phyloP scores from a whole-genome alignment of 2,888 invertebrate genomes.

The Rotaria sp. region DNA sequence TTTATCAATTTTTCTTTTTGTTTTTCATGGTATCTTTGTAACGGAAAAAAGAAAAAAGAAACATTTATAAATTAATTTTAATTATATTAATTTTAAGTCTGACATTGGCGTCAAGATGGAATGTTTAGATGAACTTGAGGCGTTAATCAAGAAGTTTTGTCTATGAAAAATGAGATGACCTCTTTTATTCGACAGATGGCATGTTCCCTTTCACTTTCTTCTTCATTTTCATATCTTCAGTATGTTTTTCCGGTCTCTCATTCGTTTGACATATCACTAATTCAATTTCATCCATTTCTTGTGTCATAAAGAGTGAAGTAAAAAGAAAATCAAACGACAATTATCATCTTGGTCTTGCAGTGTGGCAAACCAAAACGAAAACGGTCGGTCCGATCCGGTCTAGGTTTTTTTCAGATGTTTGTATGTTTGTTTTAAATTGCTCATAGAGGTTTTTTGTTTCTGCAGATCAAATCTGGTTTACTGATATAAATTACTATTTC shows the following conservation, averaged over 20 bases:
- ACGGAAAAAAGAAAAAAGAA: background rate
- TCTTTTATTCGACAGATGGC: background rate
- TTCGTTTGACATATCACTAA: conserved; percentile 19
- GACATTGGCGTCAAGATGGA: background rate
- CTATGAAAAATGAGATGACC: background rate
- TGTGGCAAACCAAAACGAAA: too few species aligned
- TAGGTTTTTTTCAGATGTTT: too few species aligned
- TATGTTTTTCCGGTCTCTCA: conserved; percentile 19
- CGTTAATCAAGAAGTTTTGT: conserved; percentile 3
- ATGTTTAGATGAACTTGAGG: background rate
- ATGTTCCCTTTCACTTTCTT: background rate
- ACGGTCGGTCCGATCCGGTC: too few species aligned
- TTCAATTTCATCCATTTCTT: background rate
- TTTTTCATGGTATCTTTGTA: too few species aligned
- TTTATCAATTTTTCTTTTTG: background rate
- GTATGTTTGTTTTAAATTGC: too few species aligned
- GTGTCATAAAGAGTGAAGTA: background rate
- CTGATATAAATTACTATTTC: too few species aligned
- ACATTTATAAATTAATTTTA: background rate
- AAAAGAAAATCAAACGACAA: background rate
- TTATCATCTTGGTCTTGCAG: background rate
- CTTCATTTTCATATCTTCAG: background rate
- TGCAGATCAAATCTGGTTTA: too few species aligned
- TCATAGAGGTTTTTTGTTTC: too few species aligned
- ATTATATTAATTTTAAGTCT: background rate